Base-by-base conservation (phyloP, 2,113 vertebrate genomes). In the Chunga burmeisteri region DNA sequence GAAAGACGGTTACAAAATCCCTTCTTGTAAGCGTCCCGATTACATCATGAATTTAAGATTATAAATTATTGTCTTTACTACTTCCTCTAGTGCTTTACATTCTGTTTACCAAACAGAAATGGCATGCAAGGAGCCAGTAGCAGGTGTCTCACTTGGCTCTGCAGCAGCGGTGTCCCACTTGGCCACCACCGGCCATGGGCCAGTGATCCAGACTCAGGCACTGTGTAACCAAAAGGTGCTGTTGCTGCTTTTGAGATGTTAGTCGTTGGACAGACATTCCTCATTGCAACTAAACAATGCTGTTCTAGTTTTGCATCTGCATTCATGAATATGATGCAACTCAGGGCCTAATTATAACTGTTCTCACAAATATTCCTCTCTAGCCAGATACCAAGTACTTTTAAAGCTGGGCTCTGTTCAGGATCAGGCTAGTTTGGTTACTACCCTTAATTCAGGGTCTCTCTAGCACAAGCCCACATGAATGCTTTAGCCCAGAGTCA, bases 1-100 rank as follows among this genome's bases (percentile, higher is more conserved):
- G 93, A 93, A 93, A 91, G 66, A 87, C 6, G 1, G 84, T 96
- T 93, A 90, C 90, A 93, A 95, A 93, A 94, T 72, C n/a, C 19
- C 16, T 32, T 93, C 88, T 65, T 40, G 13, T 78, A 55, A 70
- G 62, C 10, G 0, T 53, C 70, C 68, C 14, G 38, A 71, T 92
- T 88, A 88, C 86, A 40, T 65, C 23, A 95, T 9, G 47, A 66
- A 61, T n/a, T 80, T 55, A 66, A 42, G 47, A 81, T 67, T 56
- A 74, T 71, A 96, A 95, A 95, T 96, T 40, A 96, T 47, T 83
- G 46, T 78, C 73, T 90, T 90, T 88, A 68, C 82, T 80, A 46
- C 83, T 94, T 96, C 81, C 89, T 92, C 40, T 79, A 81, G 72
- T 59, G 72, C 84, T 95, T 97, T 88, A 81, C 47, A 17, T 81